Conservation (phyloP, 2,797 vertebrate species). For the Amphiprion clarkii region DNA sequence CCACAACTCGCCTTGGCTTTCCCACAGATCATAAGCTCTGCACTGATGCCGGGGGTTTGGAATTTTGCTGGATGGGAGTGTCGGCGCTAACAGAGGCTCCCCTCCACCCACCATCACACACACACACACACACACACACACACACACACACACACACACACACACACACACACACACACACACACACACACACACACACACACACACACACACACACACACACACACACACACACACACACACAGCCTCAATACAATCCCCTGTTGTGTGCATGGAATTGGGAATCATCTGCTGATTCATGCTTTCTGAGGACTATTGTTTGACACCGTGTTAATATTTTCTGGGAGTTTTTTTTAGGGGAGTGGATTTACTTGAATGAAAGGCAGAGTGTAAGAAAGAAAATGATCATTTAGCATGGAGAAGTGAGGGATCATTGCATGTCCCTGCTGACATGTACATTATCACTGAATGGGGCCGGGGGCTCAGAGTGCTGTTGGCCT, state of each 20-base stretch:
- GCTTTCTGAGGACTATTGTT: slow-evolving; percentile 78
- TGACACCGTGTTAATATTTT: slow-evolving; percentile 73
- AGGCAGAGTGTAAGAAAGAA: slow-evolving; percentile 71
- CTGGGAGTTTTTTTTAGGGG: slow-evolving; percentile 61
- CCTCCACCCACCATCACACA: slow-evolving; percentile 50
- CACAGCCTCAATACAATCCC: slow-evolving; percentile 67
- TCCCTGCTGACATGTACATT: slow-evolving; percentile 78
- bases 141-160: slow-evolving; percentile 1
- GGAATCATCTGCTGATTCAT: slow-evolving; percentile 83
- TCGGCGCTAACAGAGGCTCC: slow-evolving; percentile 61
- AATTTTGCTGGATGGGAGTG: slow-evolving; percentile 69
- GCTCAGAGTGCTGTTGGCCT: slow-evolving; percentile 73
- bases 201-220: slow-evolving; percentile 42
- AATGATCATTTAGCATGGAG: slow-evolving; percentile 76
- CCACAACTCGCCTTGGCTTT: slow-evolving; percentile 68
- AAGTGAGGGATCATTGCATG: slow-evolving; percentile 73
- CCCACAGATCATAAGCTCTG: slow-evolving; percentile 74
- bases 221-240: slow-evolving; percentile 48
- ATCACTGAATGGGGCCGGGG: slow-evolving; percentile 67
- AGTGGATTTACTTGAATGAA: slow-evolving; percentile 78
- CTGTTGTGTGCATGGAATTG: slow-evolving; percentile 75
- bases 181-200: no score
- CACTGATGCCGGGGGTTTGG: slow-evolving; percentile 70
- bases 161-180: no score
- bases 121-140: slow-evolving; percentile 12